Evolutionary conservation across 2,113 vertebrate genomes (phyloP), one percentile per base, ranked within the genome.

Genomic region (Phoenicopterus ruber): DNA sequence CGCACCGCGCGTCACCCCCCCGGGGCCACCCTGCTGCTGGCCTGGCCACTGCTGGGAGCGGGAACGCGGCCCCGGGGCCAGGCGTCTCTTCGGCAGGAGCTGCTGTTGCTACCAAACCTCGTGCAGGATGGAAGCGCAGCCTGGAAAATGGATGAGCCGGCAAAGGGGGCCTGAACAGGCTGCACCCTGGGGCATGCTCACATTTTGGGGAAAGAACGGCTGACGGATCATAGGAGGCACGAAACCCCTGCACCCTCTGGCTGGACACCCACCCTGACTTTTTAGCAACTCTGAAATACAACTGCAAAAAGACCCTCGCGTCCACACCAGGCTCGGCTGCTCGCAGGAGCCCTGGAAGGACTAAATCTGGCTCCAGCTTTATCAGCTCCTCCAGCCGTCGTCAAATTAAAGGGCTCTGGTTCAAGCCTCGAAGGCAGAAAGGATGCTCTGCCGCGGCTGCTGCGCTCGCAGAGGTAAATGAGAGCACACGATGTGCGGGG

Each of bases 11-110:
- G 13, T 25, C 63, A 49, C 38, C 22, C 46, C 21, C n/a, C 31
- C 3, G 6, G 40, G 26, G 76, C 8, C 65, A 40, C 69, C 54
- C 29, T 5, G 1, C 69, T 16, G 62, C 36, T 52, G 52, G 12
- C 38, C 62, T 54, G 59, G 59, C 26, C 52, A 34, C 38, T 2
- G 0, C 28, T 22, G 66, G 54, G 29, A 69, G 46, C 46, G 34
- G 58, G 38, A 38, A 20, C 1, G 13, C 1, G 34, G 14, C 32
- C 42, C 21, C 1, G 2, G 40, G 6, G 1, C 3, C 2, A 4
- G 10, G 66, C 32, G 1, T 58, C 11, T 26, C 46, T 14, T 34
- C 26, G 10, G 38, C 59, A 25, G 70, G 22, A 61, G 31, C 4
- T 54, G 52, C 12, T 55, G 28, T 7, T 21, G 52, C 29, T 57